Base-by-base conservation (phyloP, 2,797 vertebrate species). In the Sternotherus odoratus region DNA sequence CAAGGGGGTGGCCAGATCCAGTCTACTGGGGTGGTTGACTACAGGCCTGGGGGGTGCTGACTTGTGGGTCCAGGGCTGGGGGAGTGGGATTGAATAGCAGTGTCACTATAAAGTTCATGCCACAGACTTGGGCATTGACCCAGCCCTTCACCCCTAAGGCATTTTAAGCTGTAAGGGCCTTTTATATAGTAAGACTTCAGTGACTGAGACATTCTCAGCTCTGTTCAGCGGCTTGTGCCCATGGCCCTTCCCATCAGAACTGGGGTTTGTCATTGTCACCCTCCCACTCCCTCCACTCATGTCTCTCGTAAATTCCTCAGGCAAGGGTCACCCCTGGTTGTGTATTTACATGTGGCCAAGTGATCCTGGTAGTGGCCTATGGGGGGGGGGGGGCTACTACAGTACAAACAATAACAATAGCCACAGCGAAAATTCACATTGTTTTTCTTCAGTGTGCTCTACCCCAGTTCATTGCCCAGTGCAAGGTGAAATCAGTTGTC, bases 361-460 rank as follows among this genome's bases (percentile, higher is more conserved):
- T 19, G 63, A n/a, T 36, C n/a, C 63, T 39, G 36, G 21, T 36
- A n/a, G 4, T 36, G n/a, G 63, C n/a, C 23, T 21, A 12, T 21
- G 16, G 33, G 60, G 7, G 9, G 51, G 15, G 57, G 17, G 16
- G 7, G 9, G 51, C 6, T 33, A 13, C 28, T 36, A n/a, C 17
- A 36, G 9, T 66, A 36, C 5, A 19, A 17, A 16, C 12, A 60
- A 33, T 66, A 66, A 36, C 17, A 66, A 5, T 21, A 36, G 17
- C 0, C 48, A 7, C 19, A 5, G 1, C 5, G 17, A 33, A 49
- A 28, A 0, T 0, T 0, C 33, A 19, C 63, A 11, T 63, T 0
- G 0, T 83, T 66, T 72, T 30, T 24, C 23, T 51, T 11, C 5
- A 1, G 2, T 36, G 12, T 57, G 10, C 12, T 69, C 5, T 13